These are phyloP conservation scores for Aptenodytes forsteri DNA, from an alignment of 2,113 vertebrate species.

Conservation along the genomic window DNA sequence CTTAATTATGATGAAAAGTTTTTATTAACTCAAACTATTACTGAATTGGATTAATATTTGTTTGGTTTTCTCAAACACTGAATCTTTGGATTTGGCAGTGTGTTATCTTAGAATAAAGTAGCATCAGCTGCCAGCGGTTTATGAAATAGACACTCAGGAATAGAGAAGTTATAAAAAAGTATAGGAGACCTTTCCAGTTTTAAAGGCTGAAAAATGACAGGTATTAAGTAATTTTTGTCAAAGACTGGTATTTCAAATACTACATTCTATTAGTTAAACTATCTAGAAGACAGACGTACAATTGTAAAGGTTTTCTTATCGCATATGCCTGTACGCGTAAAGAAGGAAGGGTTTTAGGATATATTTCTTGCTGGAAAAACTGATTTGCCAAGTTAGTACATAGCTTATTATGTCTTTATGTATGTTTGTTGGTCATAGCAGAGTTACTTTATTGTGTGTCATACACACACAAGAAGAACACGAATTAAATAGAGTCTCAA, in stretches of 20 bases:
- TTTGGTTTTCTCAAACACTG: not conserved
- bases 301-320: not conserved
- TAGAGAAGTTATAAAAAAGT: not conserved
- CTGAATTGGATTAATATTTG: not conserved
- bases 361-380: not conserved
- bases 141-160: not conserved
- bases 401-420: not conserved
- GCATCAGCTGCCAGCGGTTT: not conserved
- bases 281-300: fast-evolving
- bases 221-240: not conserved
- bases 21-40: not conserved
- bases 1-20: not conserved
- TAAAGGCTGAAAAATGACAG: not conserved
- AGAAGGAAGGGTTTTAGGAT: not conserved
- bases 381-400: not conserved
- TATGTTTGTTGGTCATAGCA: not conserved
- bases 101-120: not conserved
- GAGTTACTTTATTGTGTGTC: not conserved
- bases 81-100: not conserved
- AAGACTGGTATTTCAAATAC: not conserved
- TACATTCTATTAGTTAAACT: not conserved
- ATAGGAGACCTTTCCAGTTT: not conserved
- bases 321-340: not conserved
- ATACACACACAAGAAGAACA: not conserved
- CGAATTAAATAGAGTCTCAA: not conserved